Conservation (phyloP, 1,140 invertebrate genomes). For the Ceratitis capitata region DNA sequence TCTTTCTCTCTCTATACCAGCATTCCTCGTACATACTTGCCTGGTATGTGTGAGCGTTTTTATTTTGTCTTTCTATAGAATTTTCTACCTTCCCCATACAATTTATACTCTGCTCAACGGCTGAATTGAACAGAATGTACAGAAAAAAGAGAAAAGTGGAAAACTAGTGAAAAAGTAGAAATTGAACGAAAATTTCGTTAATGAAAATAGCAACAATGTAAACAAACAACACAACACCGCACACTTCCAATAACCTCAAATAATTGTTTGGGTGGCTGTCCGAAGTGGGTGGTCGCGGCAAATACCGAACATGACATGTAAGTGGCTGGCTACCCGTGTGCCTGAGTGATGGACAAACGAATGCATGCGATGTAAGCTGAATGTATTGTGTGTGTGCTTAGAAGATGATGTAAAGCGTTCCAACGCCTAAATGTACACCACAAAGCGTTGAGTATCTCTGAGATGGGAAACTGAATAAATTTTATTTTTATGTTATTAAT, state of each 20-base stretch:
- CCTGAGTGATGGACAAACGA: background rate
- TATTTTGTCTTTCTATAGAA: background rate
- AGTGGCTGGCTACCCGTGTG: background rate
- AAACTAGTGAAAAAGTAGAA: background rate
- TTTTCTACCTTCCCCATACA: background rate
- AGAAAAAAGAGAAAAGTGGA: background rate
- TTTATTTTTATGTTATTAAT: no score
- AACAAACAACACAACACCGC: conserved; percentile 53
- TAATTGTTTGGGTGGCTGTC: conserved; percentile 44
- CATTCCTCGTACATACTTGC: background rate
- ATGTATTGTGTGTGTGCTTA: background rate
- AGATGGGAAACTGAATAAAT: no score
- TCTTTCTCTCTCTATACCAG: background rate
- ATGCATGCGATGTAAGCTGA: background rate
- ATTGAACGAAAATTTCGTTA: conserved; percentile 50
- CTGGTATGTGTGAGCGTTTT: no score
- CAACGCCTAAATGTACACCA: background rate
- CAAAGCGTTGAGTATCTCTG: no score
- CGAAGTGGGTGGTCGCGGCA: background rate
- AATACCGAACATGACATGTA: background rate
- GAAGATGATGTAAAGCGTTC: background rate
- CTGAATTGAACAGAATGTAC: background rate
- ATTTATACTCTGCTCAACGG: background rate
- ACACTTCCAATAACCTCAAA: background rate
- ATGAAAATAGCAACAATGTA: conserved; percentile 60